Conservation (phyloP, 2,797 vertebrate species). For the Bradypus variegatus region DNA sequence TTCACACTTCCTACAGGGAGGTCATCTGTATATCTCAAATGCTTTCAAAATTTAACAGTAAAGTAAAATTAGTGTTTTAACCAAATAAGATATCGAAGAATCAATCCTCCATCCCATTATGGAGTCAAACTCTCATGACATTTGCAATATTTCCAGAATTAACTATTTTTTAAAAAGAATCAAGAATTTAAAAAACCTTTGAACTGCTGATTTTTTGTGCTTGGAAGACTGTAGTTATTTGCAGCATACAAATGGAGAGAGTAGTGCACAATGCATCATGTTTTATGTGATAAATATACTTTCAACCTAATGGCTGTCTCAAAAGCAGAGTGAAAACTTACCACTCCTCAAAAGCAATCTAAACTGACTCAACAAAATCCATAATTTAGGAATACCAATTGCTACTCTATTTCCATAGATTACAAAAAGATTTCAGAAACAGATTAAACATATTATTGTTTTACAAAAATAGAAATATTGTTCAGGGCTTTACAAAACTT, state of each 20-base stretch:
- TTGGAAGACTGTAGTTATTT: too few species aligned
- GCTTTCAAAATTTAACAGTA: conserved; percentile 44
- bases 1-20: conserved; percentile 55
- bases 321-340: too few species aligned
- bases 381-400: too few species aligned
- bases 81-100: conserved; percentile 30
- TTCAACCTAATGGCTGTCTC: conserved; percentile 59
- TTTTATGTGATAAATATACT: conserved; percentile 74
- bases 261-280: conserved; percentile 69
- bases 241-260: conserved; percentile 60
- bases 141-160: conserved; percentile 37
- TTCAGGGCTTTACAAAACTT: too few species aligned
- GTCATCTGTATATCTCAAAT: conserved; percentile 9
- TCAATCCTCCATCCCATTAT: conserved; percentile 37
- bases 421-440: too few species aligned
- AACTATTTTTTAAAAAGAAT: neutral
- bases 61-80: conserved; percentile 37
- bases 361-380: too few species aligned
- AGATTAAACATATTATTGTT: too few species aligned
- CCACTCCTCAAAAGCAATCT: too few species aligned
- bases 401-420: too few species aligned
- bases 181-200: too few species aligned
- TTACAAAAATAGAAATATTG: too few species aligned
- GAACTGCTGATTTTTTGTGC: too few species aligned
- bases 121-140: conserved; percentile 44